Evolutionary conservation across 2,113 vertebrate species (phyloP), one percentile per base, ranked within the genome.

Genomic region (Vireo altiloquus): DNA sequence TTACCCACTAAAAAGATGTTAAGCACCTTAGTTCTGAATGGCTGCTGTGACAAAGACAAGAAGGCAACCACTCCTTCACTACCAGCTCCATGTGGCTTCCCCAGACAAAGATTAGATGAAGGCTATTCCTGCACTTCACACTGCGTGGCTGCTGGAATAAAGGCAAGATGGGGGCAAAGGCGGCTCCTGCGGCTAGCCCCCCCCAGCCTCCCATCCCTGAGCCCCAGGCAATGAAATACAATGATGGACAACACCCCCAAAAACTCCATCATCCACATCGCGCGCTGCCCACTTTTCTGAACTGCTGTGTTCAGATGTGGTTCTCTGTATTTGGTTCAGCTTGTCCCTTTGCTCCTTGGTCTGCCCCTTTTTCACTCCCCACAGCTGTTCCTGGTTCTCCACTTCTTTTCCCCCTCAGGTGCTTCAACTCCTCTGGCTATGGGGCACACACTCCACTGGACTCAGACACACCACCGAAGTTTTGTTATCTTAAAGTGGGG

Each of bases 271-370:
- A 10, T 15, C 28, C 9, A 20, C 40, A 33, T 8, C 2, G 1
- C 2, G 1, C 0, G 1, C 21, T 1, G 2, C 17, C 31, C 31
- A 27, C 31, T 18, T 37, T 50, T 52, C 53, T 0, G 0, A 77
- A 66, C 17, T 1, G 0, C 27, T 68, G 61, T 66, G 44, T 25
- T 31, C 21, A 25, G 2, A 18, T 50, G 17, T 59, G 16, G 25
- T 44, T 68, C 7, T 37, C 24, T 37, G 11, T 59, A 22, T 21
- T 31, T 44, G 31, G 27, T 37, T 68, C 25, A 37, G 31, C 27
- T 37, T 4, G 1, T 18, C 14, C 11, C 21, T 21, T 52, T 44
- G 37, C 0, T 2, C 13, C 49, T 76, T 42, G 13, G 3, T 57
- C 16, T 57, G 14, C 13, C 21, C 13, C 7, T 42, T 1, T 42